phyloP scores from a whole-genome alignment of 2,888 invertebrate species.

The Muschampia plurimacula region DNA sequence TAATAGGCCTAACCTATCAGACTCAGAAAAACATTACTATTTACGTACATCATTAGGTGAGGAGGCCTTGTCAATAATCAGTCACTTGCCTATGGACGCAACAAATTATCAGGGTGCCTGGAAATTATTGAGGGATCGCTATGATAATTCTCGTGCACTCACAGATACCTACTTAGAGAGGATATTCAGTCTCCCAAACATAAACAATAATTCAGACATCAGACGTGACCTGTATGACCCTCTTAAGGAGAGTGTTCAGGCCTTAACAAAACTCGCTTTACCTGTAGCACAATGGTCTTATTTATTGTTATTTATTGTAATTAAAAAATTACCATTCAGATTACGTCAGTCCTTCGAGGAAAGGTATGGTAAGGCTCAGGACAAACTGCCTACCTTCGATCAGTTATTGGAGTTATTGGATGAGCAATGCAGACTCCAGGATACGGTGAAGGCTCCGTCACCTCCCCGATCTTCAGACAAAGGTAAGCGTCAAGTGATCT shows the following conservation, averaged over 20 bases:
- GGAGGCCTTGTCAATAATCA: slow-evolving; percentile 11
- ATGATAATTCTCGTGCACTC: slow-evolving; percentile 16
- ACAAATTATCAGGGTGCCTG: slow-evolving; percentile 12
- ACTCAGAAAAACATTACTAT: slow-evolving; percentile 17
- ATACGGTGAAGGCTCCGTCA: background rate
- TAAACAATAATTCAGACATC: slow-evolving; percentile 3
- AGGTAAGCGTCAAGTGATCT: background rate
- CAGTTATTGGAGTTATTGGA: slow-evolving; percentile 18
- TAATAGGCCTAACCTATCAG: background rate
- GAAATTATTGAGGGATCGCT: background rate
- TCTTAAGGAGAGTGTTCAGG: slow-evolving; percentile 12
- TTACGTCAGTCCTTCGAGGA: slow-evolving; percentile 14
- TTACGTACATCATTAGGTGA: slow-evolving; percentile 11
- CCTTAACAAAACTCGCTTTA: background rate
- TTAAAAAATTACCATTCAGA: slow-evolving; percentile 13
- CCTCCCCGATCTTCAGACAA: background rate
- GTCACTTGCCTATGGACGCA: slow-evolving; percentile 22
- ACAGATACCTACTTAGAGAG: slow-evolving; percentile 20
- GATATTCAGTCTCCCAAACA: background rate
- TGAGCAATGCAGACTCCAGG: slow-evolving; percentile 13
- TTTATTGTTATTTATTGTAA: slow-evolving; percentile 8
- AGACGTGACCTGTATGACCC: slow-evolving; percentile 20
- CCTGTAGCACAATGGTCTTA: slow-evolving; percentile 12
- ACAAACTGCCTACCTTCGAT: slow-evolving; percentile 9
- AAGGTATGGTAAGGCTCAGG: slow-evolving; percentile 14